Conservation (phyloP, 2,113 vertebrate genomes). For the Arenaria interpres region DNA sequence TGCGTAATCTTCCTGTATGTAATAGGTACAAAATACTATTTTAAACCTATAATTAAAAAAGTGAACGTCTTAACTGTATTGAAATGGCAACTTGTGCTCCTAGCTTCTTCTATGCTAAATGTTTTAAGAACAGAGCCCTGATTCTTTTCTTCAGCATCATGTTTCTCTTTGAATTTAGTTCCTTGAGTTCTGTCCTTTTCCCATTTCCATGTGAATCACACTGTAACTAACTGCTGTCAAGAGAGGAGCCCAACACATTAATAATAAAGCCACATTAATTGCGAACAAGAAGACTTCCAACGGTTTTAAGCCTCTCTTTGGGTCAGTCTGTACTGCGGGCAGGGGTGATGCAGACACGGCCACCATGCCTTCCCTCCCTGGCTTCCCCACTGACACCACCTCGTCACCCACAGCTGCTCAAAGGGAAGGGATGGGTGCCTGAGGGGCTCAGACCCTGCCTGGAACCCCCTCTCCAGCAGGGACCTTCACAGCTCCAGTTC, state of each 20-base stretch:
- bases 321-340: neutral
- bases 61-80: conserved; percentile 79
- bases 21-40: conserved; percentile 78
- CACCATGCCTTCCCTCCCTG: rapidly evolving
- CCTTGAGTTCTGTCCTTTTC: conserved; percentile 32
- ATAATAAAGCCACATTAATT: conserved; percentile 87
- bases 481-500: too few relatives aligned
- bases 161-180: conserved; percentile 75
- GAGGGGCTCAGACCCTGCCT: neutral
- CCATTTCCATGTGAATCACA: conserved; percentile 80
- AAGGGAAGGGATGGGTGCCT: rapidly evolving
- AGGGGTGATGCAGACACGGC: neutral
- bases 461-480: neutral
- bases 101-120: conserved; percentile 79
- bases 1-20: conserved; percentile 80
- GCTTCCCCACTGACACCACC: neutral
- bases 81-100: conserved; percentile 76
- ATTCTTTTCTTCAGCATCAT: conserved; percentile 74
- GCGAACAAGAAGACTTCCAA: neutral
- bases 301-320: neutral
- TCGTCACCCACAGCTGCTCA: neutral
- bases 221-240: conserved; percentile 86
- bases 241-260: conserved; percentile 81
- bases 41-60: conserved; percentile 74
- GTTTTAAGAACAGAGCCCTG: conserved; percentile 76